phyloP scores from a whole-genome alignment of 2,113 vertebrate genomes.

The Amphiprion ocellaris region DNA sequence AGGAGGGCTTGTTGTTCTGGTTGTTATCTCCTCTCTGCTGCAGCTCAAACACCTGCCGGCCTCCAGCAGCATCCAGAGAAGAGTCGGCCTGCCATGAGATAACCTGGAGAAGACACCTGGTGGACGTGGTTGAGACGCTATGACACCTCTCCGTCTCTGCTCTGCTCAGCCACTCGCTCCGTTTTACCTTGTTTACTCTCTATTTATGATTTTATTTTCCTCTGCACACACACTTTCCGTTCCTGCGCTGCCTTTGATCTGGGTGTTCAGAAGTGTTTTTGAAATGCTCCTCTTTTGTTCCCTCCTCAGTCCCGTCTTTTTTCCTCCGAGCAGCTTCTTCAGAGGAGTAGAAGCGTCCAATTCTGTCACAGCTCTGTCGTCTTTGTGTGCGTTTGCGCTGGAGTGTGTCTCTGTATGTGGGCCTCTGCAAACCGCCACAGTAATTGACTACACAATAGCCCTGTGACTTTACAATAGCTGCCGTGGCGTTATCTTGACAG shows the following conservation, averaged over 20 bases:
- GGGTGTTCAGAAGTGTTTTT: conserved; percentile 76
- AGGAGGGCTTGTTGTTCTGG: conserved; percentile 72
- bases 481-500: conserved; percentile 82
- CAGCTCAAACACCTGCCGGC: conserved; percentile 81
- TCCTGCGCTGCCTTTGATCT: conserved; percentile 75
- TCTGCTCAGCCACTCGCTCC: conserved; percentile 53
- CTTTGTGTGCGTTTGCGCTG: conserved; percentile 68
- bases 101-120: conserved; percentile 51
- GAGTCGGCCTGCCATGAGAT: conserved; percentile 55
- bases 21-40: conserved; percentile 79
- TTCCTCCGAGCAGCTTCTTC: conserved; percentile 61
- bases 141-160: conserved; percentile 48
- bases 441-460: conserved; percentile 74
- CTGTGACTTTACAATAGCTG: conserved; percentile 73
- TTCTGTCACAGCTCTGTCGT: conserved; percentile 78
- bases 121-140: conserved; percentile 63
- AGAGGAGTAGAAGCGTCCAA: conserved; percentile 73
- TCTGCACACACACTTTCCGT: conserved; percentile 35
- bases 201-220: conserved; percentile 62
- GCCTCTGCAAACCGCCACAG: conserved; percentile 65
- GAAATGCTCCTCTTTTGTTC: conserved; percentile 76
- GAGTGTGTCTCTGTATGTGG: conserved; percentile 58
- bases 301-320: conserved; percentile 61
- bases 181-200: conserved; percentile 69
- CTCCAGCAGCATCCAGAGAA: conserved; percentile 56